Conservation (phyloP, 2,888 invertebrate genomes). For the Automeris io region DNA sequence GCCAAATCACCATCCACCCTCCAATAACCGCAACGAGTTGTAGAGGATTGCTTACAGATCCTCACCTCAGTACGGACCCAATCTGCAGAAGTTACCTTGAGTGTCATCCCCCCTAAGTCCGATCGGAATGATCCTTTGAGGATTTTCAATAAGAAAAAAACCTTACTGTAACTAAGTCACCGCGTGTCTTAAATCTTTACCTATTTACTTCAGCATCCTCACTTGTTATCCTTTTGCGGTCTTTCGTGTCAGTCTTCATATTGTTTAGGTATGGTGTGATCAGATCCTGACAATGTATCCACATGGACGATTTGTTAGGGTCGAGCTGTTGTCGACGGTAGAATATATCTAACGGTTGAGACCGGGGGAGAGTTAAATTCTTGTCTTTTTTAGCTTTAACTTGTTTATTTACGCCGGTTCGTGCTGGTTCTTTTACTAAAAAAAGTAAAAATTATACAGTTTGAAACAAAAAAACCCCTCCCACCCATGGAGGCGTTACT, state of each 20-base stretch:
- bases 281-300: constrained; percentile 33
- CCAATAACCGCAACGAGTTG: too few relatives aligned
- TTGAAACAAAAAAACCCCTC: background rate
- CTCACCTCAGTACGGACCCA: too few relatives aligned
- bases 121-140: too few relatives aligned
- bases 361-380: background rate
- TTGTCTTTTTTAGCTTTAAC: background rate
- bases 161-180: too few relatives aligned
- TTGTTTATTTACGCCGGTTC: background rate
- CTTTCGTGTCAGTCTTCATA: constrained; percentile 16
- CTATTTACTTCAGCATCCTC: constrained; percentile 22
- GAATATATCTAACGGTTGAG: constrained; percentile 18
- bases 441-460: background rate
- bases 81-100: too few relatives aligned
- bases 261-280: constrained; percentile 37
- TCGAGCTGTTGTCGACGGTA: constrained; percentile 19
- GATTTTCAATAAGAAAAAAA: too few relatives aligned
- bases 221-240: constrained; percentile 3
- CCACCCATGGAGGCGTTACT: background rate
- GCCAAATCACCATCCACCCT: too few relatives aligned
- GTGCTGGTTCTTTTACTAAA: background rate
- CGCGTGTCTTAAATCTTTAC: too few relatives aligned
- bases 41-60: too few relatives aligned
- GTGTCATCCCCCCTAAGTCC: too few relatives aligned
- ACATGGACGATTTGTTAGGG: constrained; percentile 14